These are phyloP conservation scores for Aulostomus chinensis DNA, from an alignment of 2,797 vertebrate species.

Conservation along the genomic window DNA sequence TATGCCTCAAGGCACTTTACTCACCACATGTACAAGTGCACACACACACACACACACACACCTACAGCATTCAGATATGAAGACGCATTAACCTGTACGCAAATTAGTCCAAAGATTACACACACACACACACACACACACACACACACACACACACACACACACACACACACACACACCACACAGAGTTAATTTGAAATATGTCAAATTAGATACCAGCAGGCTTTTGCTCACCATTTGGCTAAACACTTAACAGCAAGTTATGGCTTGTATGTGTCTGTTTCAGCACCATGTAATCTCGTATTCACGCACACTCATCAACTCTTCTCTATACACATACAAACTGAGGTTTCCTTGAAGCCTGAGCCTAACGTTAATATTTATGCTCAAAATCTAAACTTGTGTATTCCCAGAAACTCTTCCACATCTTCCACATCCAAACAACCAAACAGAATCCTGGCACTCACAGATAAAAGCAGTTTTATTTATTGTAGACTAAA, in stretches of 20 bases:
- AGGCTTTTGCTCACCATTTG: slow-evolving; percentile 27
- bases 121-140: neutral
- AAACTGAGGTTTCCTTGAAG: slow-evolving; percentile 20
- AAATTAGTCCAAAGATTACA: slow-evolving; percentile 15
- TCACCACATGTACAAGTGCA: too few species aligned
- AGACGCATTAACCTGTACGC: slow-evolving; percentile 56
- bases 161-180: slow-evolving; percentile 5
- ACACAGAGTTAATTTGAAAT: slow-evolving; percentile 32
- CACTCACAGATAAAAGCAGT: too few species aligned
- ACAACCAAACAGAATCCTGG: too few species aligned
- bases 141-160: slow-evolving; percentile 12
- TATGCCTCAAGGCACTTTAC: slow-evolving; percentile 68
- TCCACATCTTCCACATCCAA: neutral
- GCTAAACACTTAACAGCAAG: slow-evolving; percentile 14
- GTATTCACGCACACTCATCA: slow-evolving; percentile 1
- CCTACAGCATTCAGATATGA: slow-evolving; percentile 19
- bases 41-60: slow-evolving; percentile 14
- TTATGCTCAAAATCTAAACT: slow-evolving; percentile 15
- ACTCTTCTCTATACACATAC: slow-evolving; percentile 3
- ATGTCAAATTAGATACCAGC: slow-evolving; percentile 38
- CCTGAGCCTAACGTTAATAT: slow-evolving; percentile 31
- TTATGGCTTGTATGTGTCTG: slow-evolving; percentile 24
- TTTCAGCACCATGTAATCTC: slow-evolving; percentile 9
- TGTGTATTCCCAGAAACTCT: neutral
- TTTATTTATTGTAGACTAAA: too few species aligned